Evolutionary conservation across 1,140 invertebrate genomes (phyloP).

Genomic region (Pachyrhynchus sulphureomaculatus): DNA sequence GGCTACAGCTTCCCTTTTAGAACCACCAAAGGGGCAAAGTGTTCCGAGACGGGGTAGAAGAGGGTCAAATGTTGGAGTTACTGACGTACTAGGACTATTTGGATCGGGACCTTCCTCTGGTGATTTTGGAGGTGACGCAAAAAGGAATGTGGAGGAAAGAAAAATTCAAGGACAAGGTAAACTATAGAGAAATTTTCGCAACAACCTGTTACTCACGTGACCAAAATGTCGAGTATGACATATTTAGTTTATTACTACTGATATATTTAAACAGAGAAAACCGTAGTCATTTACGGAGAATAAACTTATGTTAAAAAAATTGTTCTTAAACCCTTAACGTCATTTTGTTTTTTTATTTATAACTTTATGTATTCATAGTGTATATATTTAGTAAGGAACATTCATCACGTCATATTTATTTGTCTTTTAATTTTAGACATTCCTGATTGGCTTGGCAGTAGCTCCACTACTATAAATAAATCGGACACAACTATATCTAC

Average conservation of each 20-base stretch:
- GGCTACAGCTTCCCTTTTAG: neutral
- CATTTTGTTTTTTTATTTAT: no score
- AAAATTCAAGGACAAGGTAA: neutral
- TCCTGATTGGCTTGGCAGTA: constrained; percentile 37
- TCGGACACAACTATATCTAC: constrained; percentile 29
- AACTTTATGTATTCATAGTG: no score
- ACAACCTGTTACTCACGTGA: no score
- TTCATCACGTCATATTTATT: no score
- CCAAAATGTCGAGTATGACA: no score
- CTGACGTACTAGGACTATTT: constrained; percentile 22
- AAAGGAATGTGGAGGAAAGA: neutral
- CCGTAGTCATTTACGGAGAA: no score
- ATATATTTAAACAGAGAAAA: no score
- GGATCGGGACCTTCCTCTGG: constrained; percentile 1
- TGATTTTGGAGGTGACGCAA: neutral
- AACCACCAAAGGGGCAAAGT: neutral
- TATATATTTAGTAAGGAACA: no score
- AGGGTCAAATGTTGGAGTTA: constrained; percentile 18
- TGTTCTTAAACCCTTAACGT: no score
- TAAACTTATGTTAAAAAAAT: no score
- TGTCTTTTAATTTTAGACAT: constrained; percentile 25
- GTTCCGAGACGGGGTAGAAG: constrained; percentile 19
- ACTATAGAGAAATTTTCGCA: neutral
- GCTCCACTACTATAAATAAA: constrained; percentile 2
- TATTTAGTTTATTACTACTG: no score